Evolutionary conservation across 2,888 invertebrate species (phyloP), one percentile per base, ranked within the genome.

Genomic region (Drosophila hamatofila): DNA sequence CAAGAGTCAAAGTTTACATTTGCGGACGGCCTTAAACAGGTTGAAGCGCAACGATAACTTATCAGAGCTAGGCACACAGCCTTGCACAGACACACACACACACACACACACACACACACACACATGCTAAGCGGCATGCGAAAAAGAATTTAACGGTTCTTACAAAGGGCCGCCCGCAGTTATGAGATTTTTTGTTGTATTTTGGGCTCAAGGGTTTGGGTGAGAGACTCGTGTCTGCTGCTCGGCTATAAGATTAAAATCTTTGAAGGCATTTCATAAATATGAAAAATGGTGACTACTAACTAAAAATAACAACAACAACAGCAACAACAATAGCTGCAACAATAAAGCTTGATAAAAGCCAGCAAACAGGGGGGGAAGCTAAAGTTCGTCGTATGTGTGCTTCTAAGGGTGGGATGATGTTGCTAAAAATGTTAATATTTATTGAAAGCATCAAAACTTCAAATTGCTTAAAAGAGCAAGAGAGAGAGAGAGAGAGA

Each of bases 211-310:
- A 44, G 44, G 44, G 44, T 44, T 44, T 44, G 49, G 49, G 14
- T 16, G 70, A 51, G 33, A 33, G 21, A 44, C 60, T 57, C 57
- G 33, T 27, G 44, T 48, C 23, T 16, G 42, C 23, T 44, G 2
- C 44, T 42, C 48, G 65, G 71, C 69, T 76, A 78, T 79, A 72
- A 82, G 90, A 89, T 88, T 83, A 83, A 89, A 90, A 88, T 85
- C 90, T 85, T 83, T 88, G 68, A 75, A 85, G 87, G 85, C 87
- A 79, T 87, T 85, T 80, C 75, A 83, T 82, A 87, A 89, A 88
- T 80, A 88, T 84, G 79, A 84, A 88, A 88, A 88, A 82, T 87
- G 58, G 78, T 75, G 84, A 74, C 80, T 72, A 79, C 75, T 63
- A 83, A 86, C 83, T 83, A 83, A 80, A 83, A 81, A 85, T 63